Evolutionary conservation across 2,113 vertebrate genomes (phyloP), one percentile per base, ranked within the genome.

Genomic region (Cyrtonyx montezumae): DNA sequence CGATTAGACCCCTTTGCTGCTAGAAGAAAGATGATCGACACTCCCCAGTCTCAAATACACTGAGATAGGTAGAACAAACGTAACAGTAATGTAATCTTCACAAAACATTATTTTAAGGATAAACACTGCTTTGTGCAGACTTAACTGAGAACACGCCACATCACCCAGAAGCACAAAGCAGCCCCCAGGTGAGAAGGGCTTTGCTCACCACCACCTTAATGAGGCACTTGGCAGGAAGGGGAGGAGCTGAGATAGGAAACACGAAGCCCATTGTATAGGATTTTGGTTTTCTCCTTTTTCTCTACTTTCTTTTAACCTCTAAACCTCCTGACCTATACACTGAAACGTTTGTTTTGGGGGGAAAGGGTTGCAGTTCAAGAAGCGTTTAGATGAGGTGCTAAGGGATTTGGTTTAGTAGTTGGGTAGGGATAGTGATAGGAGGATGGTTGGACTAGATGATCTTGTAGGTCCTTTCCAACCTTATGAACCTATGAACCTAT

Each of bases 271-370:
- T 56, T 4, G 1, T 30, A 5, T 6, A 18, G 8, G 7, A 77
- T 43, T 74, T 26, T 22, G 10, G 2, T 13, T 13, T 17, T 16
- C 20, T 28, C 55, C 68, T 21, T 28, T 58, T 55, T 9, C 11
- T 56, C 30, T n/a, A 7, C 25, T 37, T 62, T 61, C n/a, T 37
- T 62, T 40, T 40, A 67, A 20, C 19, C 16, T 92, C 43, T 18
- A 21, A n/a, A 36, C 11, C 37, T 67, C 3, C 2, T 20, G 61
- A 21, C 1, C 12, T 32, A 1, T 2, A 6, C 5, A 19, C 1
- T 22, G 15, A 49, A 68, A 13, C 2, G 1, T 5, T 56, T 61
- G 21, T 46, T 34, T 21, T 9, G 20, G 5, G 17, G 13, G 17
- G 15, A 73, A 73, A 66, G 11, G 13, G 34, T 14, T 75, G n/a